phyloP scores from a whole-genome alignment of 2,113 vertebrate genomes.

The Pardalotus punctatus region DNA sequence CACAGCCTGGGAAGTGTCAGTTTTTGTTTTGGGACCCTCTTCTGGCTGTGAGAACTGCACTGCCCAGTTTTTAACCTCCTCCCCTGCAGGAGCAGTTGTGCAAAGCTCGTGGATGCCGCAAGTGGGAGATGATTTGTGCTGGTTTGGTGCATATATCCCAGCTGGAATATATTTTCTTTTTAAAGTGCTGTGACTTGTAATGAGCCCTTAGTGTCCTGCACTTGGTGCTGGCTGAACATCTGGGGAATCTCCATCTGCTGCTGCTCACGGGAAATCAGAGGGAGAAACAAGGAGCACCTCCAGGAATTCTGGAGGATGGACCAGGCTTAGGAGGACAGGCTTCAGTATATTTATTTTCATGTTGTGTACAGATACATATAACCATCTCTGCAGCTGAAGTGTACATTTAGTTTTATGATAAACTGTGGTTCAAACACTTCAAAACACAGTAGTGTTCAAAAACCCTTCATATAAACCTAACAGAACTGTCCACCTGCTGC shows the following conservation, averaged over 20 bases:
- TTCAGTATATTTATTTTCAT: background rate
- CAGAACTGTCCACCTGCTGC: background rate
- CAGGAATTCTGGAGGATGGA: background rate
- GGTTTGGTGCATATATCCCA: background rate
- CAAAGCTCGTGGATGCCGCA: background rate
- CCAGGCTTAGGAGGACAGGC: background rate
- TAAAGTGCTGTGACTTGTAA: background rate
- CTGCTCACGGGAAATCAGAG: background rate
- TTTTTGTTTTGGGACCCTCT: background rate
- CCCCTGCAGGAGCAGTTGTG: background rate
- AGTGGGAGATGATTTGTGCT: background rate
- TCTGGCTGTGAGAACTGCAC: background rate
- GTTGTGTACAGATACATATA: background rate
- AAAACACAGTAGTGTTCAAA: background rate
- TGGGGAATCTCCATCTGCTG: background rate
- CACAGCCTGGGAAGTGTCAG: background rate
- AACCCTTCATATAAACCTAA: background rate
- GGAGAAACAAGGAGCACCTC: background rate
- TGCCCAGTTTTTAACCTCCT: background rate
- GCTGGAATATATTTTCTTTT: background rate
- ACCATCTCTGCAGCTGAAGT: background rate
- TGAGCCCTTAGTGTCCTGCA: background rate
- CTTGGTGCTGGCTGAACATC: background rate
- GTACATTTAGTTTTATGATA: background rate
- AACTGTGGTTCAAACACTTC: background rate